Evolutionary conservation across 1,140 invertebrate genomes (phyloP).

Genomic region (Branchinecta lynchi): DNA sequence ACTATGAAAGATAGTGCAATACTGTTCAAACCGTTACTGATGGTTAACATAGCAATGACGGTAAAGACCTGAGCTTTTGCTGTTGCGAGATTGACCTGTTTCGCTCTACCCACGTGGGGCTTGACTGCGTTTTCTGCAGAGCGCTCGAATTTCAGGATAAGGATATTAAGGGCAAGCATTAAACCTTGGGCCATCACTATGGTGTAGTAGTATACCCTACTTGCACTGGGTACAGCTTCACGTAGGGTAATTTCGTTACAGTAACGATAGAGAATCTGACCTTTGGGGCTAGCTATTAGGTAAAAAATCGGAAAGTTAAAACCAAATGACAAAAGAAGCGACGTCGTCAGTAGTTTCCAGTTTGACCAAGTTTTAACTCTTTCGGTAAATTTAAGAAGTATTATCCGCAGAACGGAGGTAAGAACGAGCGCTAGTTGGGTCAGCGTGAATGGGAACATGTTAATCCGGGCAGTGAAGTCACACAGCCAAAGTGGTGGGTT

Average conservation of each 20-base stretch:
- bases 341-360: background rate
- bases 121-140: background rate
- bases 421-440: background rate
- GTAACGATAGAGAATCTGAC: background rate
- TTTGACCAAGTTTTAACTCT: background rate
- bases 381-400: background rate
- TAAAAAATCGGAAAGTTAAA: background rate
- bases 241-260: background rate
- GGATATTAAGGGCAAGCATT: background rate
- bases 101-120: background rate
- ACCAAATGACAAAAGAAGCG: background rate
- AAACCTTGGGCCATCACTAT: background rate
- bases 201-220: background rate
- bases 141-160: background rate
- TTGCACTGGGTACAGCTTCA: background rate
- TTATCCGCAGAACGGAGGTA: background rate
- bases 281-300: background rate
- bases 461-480: background rate
- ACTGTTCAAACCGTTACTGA: background rate
- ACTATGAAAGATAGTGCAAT: background rate
- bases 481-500: background rate
- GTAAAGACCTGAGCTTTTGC: background rate
- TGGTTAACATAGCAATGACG: background rate
- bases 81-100: slow-evolving; percentile 1
- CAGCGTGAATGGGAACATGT: background rate